Percentiles rank a stretch among this genome's conserved stretches.
These are phyloP conservation scores for Microchrysa polita DNA, from an alignment of 2,888 invertebrate species.

Conservation along the genomic window DNA sequence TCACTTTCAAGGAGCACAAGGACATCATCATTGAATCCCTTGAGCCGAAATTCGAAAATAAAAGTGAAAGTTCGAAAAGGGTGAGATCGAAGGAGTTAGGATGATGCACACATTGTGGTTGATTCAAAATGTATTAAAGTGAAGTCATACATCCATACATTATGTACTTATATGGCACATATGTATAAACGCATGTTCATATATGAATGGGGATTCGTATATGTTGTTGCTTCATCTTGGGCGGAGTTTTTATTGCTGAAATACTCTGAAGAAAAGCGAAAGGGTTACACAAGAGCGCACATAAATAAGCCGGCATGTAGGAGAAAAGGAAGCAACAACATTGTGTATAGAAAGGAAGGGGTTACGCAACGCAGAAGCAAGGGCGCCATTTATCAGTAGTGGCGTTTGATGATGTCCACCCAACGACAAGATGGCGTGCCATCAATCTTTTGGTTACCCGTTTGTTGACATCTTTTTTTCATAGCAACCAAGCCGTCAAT, in stretches of 20 bases:
- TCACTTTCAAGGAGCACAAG: slow-evolving; percentile 20
- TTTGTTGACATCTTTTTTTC: slow-evolving; percentile 25
- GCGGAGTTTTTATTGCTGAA: slow-evolving; percentile 32
- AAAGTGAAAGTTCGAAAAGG: slow-evolving; percentile 40
- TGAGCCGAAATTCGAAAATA: not conserved
- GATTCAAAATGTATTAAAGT: not conserved
- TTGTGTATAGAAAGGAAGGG: too few relatives aligned
- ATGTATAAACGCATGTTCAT: not conserved
- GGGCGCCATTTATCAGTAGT: slow-evolving; percentile 28
- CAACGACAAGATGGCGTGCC: slow-evolving; percentile 42
- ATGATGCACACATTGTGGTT: slow-evolving; percentile 6
- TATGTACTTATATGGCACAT: not conserved
- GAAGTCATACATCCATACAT: not conserved
- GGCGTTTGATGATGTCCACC: slow-evolving; percentile 19
- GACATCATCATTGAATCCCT: not conserved
- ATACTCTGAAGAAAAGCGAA: slow-evolving; percentile 20
- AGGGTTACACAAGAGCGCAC: slow-evolving; percentile 21
- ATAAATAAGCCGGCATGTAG: not conserved
- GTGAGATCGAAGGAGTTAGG: slow-evolving; percentile 1
- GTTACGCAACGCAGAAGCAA: slow-evolving; percentile 40
- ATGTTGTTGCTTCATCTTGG: slow-evolving; percentile 34
- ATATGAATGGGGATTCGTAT: slow-evolving; percentile 29
- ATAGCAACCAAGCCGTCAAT: not conserved
- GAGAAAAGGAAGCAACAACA: not conserved
- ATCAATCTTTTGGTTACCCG: slow-evolving; percentile 31